Conservation (phyloP, 2,113 vertebrate genomes). For the Ornithorhynchus anatinus region DNA sequence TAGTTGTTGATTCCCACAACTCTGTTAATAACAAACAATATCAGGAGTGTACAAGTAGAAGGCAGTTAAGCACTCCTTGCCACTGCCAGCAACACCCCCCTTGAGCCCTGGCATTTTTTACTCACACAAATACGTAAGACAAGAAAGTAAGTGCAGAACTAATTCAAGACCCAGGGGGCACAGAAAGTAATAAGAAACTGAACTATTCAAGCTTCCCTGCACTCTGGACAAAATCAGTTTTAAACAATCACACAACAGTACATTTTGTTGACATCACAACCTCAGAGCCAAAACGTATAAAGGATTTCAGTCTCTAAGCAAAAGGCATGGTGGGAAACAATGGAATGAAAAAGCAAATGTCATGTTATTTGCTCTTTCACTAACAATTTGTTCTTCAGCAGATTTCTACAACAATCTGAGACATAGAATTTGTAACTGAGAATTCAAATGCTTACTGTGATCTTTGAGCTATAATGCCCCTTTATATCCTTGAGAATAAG, state of each 20-base stretch:
- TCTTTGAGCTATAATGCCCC: not conserved
- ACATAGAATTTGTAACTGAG: not conserved
- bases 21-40: slow-evolving; percentile 51
- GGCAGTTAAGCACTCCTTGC: slow-evolving; percentile 51
- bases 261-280: slow-evolving; percentile 36
- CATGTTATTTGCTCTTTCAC: not conserved
- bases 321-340: slow-evolving; percentile 9
- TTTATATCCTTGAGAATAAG: not conserved
- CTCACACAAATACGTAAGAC: slow-evolving; percentile 42
- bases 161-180: slow-evolving; percentile 55
- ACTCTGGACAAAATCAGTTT: slow-evolving; percentile 52
- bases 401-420: slow-evolving; percentile 1
- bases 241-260: slow-evolving; percentile 53
- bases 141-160: slow-evolving; percentile 52
- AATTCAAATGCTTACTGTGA: not conserved
- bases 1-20: slow-evolving; percentile 45
- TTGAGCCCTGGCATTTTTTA: slow-evolving; percentile 45
- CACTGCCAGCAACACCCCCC: slow-evolving; percentile 43
- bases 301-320: slow-evolving; percentile 35
- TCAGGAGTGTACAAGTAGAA: slow-evolving; percentile 42
- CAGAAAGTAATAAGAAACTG: slow-evolving; percentile 54
- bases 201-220: slow-evolving; percentile 38
- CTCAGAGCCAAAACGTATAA: slow-evolving; percentile 26
- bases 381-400: not conserved
- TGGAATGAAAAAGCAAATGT: slow-evolving; percentile 24